These are phyloP conservation scores for Linnaemya tessellans DNA, from an alignment of 2,888 invertebrate genomes.

Conservation along the genomic window DNA sequence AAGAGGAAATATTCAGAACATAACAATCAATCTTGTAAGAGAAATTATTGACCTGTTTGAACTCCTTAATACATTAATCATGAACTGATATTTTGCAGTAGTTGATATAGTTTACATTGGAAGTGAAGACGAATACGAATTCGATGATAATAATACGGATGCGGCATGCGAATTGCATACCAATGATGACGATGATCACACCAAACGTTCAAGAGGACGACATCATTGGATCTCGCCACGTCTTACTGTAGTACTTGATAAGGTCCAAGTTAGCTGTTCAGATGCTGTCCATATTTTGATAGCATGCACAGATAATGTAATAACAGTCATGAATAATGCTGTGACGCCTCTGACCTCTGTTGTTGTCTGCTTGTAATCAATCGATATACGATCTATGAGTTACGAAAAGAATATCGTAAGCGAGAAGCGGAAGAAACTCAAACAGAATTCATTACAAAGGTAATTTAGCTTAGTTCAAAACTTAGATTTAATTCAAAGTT, in stretches of 20 bases:
- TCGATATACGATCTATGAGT: background rate
- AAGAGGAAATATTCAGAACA: constrained; percentile 39
- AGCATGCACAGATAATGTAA: background rate
- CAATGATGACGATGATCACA: too few relatives aligned
- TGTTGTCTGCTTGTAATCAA: background rate
- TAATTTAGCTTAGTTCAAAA: too few relatives aligned
- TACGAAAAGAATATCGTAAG: background rate
- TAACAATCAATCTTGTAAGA: constrained; percentile 18
- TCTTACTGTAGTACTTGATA: background rate
- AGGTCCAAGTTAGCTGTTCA: background rate
- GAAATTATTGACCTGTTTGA: background rate
- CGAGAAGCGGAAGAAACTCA: background rate
- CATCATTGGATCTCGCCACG: background rate
- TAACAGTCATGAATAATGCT: constrained; percentile 1
- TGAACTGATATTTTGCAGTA: background rate
- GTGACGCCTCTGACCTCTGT: constrained; percentile 3
- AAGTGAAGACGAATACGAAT: background rate
- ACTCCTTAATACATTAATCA: background rate
- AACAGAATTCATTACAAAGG: background rate
- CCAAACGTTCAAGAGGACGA: too few relatives aligned
- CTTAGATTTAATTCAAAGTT: background rate
- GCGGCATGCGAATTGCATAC: background rate
- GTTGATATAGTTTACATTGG: background rate
- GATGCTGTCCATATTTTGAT: constrained; percentile 3
- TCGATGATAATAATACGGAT: constrained; percentile 3